phyloP scores from a whole-genome alignment of 1,140 invertebrate genomes.

The Drosophila paulistorum region DNA sequence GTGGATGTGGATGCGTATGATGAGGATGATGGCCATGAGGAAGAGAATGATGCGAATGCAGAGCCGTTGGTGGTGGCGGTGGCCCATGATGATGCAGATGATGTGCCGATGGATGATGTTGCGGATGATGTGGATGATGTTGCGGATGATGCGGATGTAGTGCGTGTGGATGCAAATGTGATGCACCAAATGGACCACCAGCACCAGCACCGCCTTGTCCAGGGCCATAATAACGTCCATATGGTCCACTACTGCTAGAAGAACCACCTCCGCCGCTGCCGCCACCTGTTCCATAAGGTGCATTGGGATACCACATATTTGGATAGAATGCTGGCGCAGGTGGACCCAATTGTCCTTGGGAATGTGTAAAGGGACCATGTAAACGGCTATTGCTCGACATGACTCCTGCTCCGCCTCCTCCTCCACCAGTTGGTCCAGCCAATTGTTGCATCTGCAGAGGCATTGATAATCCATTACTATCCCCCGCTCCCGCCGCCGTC shows the following conservation, averaged over 20 bases:
- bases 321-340: slow-evolving; percentile 57
- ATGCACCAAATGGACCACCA: slow-evolving; percentile 9
- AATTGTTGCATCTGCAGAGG: slow-evolving; percentile 8
- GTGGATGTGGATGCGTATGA: slow-evolving; percentile 34
- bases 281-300: slow-evolving; percentile 52
- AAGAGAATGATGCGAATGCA: slow-evolving; percentile 35
- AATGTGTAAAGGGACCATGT: slow-evolving; percentile 59
- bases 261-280: neutral
- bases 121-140: slow-evolving; percentile 28
- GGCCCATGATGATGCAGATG: slow-evolving; percentile 32
- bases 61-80: slow-evolving; percentile 31
- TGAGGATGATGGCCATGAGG: slow-evolving; percentile 37
- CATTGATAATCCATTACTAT: neutral
- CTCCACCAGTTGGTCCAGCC: slow-evolving; percentile 4
- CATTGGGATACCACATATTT: slow-evolving; percentile 81
- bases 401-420: neutral
- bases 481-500: slow-evolving; percentile 6
- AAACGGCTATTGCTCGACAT: slow-evolving; percentile 5
- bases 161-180: slow-evolving; percentile 36
- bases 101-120: slow-evolving; percentile 31
- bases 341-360: slow-evolving; percentile 40
- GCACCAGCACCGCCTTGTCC: slow-evolving; percentile 6
- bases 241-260: neutral
- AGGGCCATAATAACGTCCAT: slow-evolving; percentile 32
- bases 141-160: slow-evolving; percentile 32